Evolutionary conservation across 2,888 invertebrate genomes (phyloP).

Genomic region (Leuctra nigra): DNA sequence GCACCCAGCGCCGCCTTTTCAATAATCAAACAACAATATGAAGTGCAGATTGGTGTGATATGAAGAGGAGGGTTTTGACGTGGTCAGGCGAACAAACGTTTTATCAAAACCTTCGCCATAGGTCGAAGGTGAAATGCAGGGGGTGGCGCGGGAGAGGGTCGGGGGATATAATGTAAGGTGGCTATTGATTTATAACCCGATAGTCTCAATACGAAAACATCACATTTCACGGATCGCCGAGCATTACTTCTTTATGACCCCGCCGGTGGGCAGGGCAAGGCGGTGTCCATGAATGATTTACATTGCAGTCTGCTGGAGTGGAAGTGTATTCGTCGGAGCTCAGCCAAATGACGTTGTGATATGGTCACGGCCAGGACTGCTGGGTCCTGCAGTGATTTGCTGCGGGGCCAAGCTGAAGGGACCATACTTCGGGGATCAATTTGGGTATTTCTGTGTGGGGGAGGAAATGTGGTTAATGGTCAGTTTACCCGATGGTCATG

Average conservation of each 20-base stretch:
- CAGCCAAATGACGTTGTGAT: no score
- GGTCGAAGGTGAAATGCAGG: conserved; percentile 1
- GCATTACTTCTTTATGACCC: conserved; percentile 6
- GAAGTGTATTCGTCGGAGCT: no score
- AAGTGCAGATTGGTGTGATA: conserved; percentile 6
- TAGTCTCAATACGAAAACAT: conserved; percentile 10
- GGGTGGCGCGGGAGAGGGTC: no score
- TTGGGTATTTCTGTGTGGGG: no score
- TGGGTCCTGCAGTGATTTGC: no score
- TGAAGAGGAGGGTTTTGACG: background rate
- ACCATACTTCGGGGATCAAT: no score
- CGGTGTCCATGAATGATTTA: conserved; percentile 1
- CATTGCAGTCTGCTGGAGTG: no score
- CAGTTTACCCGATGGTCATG: no score
- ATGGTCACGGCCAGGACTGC: no score
- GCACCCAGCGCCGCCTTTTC: background rate
- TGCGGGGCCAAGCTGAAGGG: no score
- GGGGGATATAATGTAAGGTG: background rate
- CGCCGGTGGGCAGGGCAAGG: background rate
- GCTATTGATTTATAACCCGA: conserved; percentile 4
- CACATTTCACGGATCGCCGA: conserved; percentile 5
- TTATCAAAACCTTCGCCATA: conserved; percentile 2
- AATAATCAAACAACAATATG: background rate
- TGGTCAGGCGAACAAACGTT: background rate
- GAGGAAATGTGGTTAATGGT: no score